Conservation (phyloP, 1,140 invertebrate genomes). For the Choristoneura fumiferana region DNA sequence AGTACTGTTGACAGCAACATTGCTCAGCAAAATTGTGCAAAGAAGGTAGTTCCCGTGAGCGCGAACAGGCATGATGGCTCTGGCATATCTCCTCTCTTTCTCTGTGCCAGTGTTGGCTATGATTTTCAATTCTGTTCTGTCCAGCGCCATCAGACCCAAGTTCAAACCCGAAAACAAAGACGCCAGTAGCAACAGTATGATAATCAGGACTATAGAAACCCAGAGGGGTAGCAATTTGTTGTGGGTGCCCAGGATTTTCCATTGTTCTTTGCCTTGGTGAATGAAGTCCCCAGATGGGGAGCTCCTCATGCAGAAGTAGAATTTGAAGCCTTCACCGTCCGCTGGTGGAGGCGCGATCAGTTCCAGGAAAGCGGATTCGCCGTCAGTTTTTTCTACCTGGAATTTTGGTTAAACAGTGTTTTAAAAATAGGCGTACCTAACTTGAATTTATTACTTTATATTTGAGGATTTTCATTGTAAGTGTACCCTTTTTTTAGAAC, state of each 20-base stretch:
- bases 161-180: slow-evolving; percentile 97
- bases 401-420: too few species aligned
- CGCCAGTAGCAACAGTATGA: slow-evolving; percentile 90
- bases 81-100: slow-evolving; percentile 89
- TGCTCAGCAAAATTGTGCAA: slow-evolving; percentile 96
- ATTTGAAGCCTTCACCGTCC: slow-evolving; percentile 61
- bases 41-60: slow-evolving; percentile 97
- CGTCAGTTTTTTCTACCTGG: slow-evolving; percentile 45
- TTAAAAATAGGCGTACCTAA: too few species aligned
- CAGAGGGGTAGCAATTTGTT: slow-evolving; percentile 86
- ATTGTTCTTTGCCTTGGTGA: slow-evolving; percentile 86
- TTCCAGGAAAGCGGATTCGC: slow-evolving; percentile 78
- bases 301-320: slow-evolving; percentile 85
- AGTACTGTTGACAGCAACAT: slow-evolving; percentile 98
- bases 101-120: slow-evolving; percentile 91
- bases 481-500: too few species aligned
- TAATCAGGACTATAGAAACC: slow-evolving; percentile 87
- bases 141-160: slow-evolving; percentile 97
- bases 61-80: slow-evolving; percentile 92
- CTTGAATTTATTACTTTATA: too few species aligned
- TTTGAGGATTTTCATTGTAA: too few species aligned
- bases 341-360: slow-evolving; percentile 79
- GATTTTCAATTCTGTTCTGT: slow-evolving; percentile 96
- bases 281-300: slow-evolving; percentile 74
- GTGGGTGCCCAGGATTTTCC: slow-evolving; percentile 83